These are phyloP conservation scores for Tautogolabrus adspersus DNA, from an alignment of 2,113 vertebrate genomes.

Conservation along the genomic window DNA sequence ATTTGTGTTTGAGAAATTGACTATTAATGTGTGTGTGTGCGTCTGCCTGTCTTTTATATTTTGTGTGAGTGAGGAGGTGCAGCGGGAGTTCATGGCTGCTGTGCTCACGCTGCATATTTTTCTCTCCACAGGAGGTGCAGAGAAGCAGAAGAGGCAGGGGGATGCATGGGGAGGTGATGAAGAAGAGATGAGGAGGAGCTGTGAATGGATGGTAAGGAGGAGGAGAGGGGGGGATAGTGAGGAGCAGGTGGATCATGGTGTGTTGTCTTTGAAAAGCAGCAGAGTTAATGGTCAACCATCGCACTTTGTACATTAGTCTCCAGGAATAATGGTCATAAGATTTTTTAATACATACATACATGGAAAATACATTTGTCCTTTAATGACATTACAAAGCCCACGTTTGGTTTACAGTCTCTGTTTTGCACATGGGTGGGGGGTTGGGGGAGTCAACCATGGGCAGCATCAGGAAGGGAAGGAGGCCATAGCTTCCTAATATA, in stretches of 20 bases:
- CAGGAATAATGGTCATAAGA: not conserved
- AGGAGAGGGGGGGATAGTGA: not conserved
- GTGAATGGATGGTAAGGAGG: not conserved
- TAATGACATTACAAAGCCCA: too few species aligned
- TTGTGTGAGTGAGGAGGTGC: constrained; percentile 24
- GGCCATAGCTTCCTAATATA: too few species aligned
- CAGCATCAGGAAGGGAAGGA: too few species aligned
- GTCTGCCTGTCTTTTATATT: constrained; percentile 7
- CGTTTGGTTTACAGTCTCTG: too few species aligned
- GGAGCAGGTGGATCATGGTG: not conserved
- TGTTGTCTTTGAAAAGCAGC: not conserved
- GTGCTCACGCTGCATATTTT: constrained; percentile 12
- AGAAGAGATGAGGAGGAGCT: constrained; percentile 9
- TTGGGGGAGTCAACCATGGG: too few species aligned
- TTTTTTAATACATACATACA: not conserved
- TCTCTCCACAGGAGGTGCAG: constrained; percentile 2
- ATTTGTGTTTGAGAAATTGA: constrained; percentile 14
- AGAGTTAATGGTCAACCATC: not conserved
- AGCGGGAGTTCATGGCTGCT: constrained; percentile 12
- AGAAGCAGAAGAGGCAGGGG: not conserved
- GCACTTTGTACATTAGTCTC: not conserved
- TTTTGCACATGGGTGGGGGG: too few species aligned
- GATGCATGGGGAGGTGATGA: not conserved
- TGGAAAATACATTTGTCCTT: not conserved
- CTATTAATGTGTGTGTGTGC: not conserved